A percentile compares a stretch with the other conserved stretches of the same genome.
Conservation (phyloP, 2,888 invertebrate species). For the Ferrisia virgata region DNA sequence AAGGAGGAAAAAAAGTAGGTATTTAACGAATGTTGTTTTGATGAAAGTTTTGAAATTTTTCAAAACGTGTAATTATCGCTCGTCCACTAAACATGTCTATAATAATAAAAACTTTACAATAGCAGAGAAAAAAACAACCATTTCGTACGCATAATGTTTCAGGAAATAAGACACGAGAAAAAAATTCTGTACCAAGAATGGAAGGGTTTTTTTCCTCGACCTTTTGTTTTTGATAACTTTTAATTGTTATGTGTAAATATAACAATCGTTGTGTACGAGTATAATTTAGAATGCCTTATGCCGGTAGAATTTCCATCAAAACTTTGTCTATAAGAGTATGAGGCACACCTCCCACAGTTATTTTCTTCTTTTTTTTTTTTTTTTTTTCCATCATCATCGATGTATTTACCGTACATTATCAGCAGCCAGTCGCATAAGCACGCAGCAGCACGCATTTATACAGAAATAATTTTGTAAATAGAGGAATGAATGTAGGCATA, state of each 20-base stretch:
- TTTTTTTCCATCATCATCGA: too few relatives aligned
- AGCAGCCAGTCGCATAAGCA: too few relatives aligned
- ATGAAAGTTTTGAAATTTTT: not conserved
- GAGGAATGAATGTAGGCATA: slow-evolving; percentile 15
- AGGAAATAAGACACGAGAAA: not conserved
- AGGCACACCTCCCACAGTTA: not conserved
- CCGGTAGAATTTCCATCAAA: not conserved
- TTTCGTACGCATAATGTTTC: not conserved
- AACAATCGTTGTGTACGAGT: too few relatives aligned
- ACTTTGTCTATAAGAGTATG: too few relatives aligned
- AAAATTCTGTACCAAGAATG: too few relatives aligned
- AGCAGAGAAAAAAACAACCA: not conserved
- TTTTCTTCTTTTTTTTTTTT: too few relatives aligned
- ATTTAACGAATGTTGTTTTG: not conserved
- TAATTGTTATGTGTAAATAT: not conserved
- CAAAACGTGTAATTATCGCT: not conserved
- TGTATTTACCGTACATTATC: too few relatives aligned
- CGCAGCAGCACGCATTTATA: not conserved
- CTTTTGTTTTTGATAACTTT: not conserved
- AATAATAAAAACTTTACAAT: too few relatives aligned
- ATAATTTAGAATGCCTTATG: not conserved
- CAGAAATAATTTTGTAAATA: slow-evolving; percentile 16
- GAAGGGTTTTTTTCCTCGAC: not conserved
- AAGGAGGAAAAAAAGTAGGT: too few relatives aligned
- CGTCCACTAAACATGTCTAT: too few relatives aligned